Conservation (phyloP, 2,888 invertebrate species). For the Heliconius ismenius region DNA sequence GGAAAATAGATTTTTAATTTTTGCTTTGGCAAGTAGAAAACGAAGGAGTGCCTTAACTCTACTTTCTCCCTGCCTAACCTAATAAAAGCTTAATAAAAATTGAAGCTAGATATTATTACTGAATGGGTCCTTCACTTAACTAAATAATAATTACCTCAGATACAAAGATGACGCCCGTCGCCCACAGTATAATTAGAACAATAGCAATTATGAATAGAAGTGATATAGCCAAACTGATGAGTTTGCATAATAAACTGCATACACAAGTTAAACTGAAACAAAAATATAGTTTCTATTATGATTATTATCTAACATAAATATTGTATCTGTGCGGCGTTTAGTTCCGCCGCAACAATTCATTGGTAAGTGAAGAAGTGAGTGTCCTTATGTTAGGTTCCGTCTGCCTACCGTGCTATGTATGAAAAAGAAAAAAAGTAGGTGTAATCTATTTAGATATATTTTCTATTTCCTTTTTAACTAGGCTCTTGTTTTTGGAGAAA, state of each 20-base stretch:
- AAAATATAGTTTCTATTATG: background rate
- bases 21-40: background rate
- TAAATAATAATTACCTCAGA: slow-evolving; percentile 33
- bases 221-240: slow-evolving; percentile 65
- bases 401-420: no score
- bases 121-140: background rate
- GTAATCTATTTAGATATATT: background rate
- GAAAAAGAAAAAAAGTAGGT: no score
- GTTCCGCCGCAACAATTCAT: no score
- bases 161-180: slow-evolving; percentile 58
- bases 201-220: slow-evolving; percentile 65
- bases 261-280: slow-evolving; percentile 58
- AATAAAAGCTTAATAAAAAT: no score
- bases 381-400: background rate
- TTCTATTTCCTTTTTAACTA: background rate
- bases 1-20: background rate
- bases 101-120: background rate
- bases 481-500: background rate
- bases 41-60: background rate
- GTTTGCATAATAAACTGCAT: slow-evolving; percentile 67
- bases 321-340: no score
- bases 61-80: background rate
- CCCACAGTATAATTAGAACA: slow-evolving; percentile 68
- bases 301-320: background rate
- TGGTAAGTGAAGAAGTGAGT: background rate